Base-by-base conservation (phyloP, 2,113 vertebrate species). In the Gnathonemus longibarbis region DNA sequence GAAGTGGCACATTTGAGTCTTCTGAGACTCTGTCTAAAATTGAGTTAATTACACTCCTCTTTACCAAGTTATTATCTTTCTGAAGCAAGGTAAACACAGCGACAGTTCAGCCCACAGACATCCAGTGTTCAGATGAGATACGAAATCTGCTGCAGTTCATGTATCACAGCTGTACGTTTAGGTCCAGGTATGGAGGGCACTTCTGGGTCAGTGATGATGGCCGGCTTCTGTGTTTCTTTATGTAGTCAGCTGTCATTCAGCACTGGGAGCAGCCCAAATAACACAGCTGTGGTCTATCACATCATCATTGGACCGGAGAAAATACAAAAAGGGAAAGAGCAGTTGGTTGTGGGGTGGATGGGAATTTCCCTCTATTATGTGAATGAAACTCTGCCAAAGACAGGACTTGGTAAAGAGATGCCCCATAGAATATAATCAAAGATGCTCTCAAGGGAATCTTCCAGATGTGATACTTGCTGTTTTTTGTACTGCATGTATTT, bases 21-120 rank as follows among this genome's bases (percentile, higher is more conserved):
- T 84, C 52, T 42, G 50, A 80, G 48, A 89, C 48, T 1, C 39
- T 83, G 87, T 66, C 9, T 53, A 27, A 53, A 24, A 35, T 53
- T 89, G 56, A 89, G 15, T 53, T 89, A 77, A 89, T 80, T 89
- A 45, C 50, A 56, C 27, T 53, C 49, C 17, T 83, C 19, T 89
- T 31, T 7, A 84, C 10, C 39, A 83, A 53, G 46, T 53, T 53
- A 83, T 83, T 89, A 35, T 52, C 27, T 56, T 56, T 89, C 42
- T 77, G 46, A 46, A 11, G 48, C 27, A 77, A 77, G 27, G 70
- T 11, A 50, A 89, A 89, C 39, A 89, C 4, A 62, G 13, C 0
- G 39, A 24, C 4, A 58, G 39, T 56, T 58, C 9, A 45, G 35
- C 3, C 53, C 52, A 62, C 39, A 48, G 31, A 88, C 6, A 39